These are phyloP conservation scores for Rhombomys opimus DNA, from an alignment of 2,113 vertebrate genomes.

Conservation along the genomic window DNA sequence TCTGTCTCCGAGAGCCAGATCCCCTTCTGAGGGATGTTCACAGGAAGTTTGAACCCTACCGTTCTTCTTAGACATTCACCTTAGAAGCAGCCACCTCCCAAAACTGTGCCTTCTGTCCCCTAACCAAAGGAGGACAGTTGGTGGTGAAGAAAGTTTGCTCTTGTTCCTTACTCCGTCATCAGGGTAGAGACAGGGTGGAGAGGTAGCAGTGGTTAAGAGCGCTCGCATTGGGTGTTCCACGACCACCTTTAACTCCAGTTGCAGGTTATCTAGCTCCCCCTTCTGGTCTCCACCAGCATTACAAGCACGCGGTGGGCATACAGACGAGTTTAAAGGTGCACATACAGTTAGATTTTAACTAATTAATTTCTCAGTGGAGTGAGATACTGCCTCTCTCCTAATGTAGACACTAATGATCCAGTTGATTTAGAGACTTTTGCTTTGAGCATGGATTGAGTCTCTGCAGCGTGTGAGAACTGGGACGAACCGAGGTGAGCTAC, in stretches of 20 bases:
- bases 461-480: neutral
- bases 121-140: neutral
- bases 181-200: neutral
- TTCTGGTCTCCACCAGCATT: neutral
- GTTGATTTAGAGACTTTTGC: neutral
- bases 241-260: neutral
- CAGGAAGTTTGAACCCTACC: neutral
- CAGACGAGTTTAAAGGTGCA: neutral
- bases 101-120: neutral
- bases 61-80: slow-evolving; percentile 7
- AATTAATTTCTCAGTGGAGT: neutral
- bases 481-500: neutral
- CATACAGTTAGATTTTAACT: neutral
- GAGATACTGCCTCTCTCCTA: neutral
- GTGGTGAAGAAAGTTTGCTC: neutral
- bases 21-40: neutral
- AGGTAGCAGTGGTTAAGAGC: neutral
- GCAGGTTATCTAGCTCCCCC: neutral
- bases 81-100: neutral
- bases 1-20: neutral
- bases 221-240: neutral
- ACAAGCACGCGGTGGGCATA: neutral
- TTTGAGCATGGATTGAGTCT: neutral
- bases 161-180: neutral
- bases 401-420: neutral